Evolutionary conservation across 2,888 invertebrate species (phyloP).

Genomic region (Asteroscopus sphinx): DNA sequence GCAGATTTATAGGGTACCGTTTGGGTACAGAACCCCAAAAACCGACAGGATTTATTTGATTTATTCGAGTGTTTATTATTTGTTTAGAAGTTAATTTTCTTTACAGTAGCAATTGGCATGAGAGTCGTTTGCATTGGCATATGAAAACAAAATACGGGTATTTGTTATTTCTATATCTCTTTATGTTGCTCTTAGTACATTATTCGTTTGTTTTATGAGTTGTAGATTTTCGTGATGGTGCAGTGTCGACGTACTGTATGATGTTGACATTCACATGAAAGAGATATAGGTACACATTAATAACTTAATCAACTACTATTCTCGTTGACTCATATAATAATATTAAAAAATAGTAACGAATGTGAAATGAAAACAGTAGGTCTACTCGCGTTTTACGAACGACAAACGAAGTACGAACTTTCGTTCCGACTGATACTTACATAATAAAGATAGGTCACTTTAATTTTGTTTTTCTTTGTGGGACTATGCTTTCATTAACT

Average conservation of each 20-base stretch:
- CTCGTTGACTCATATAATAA: conserved; percentile 9
- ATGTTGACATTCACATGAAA: conserved; percentile 5
- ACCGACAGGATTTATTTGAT: conserved; percentile 34
- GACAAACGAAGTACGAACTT: too few relatives aligned
- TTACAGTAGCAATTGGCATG: conserved; percentile 37
- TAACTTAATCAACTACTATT: conserved; percentile 14
- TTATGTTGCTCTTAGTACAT: conserved; percentile 22
- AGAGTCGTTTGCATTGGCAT: conserved; percentile 26
- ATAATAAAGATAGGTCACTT: conserved; percentile 9
- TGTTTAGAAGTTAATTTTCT: conserved; percentile 51
- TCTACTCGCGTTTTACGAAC: too few relatives aligned
- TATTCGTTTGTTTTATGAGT: conserved; percentile 21
- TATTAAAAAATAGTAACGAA: conserved; percentile 1
- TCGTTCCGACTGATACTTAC: too few relatives aligned
- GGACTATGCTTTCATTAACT: conserved; percentile 16
- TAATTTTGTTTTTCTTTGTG: conserved; percentile 3
- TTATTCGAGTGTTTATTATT: conserved; percentile 42
- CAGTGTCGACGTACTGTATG: conserved; percentile 12
- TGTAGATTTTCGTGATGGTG: conserved; percentile 26
- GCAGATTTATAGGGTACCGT: too few relatives aligned
- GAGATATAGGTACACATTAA: conserved; percentile 19
- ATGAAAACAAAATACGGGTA: conserved; percentile 35
- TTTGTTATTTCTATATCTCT: conserved; percentile 30
- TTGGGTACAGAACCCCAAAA: too few relatives aligned
- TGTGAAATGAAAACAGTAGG: neutral